These are phyloP conservation scores for Phoxinus phoxinus DNA, from an alignment of 2,113 vertebrate species.

Conservation along the genomic window DNA sequence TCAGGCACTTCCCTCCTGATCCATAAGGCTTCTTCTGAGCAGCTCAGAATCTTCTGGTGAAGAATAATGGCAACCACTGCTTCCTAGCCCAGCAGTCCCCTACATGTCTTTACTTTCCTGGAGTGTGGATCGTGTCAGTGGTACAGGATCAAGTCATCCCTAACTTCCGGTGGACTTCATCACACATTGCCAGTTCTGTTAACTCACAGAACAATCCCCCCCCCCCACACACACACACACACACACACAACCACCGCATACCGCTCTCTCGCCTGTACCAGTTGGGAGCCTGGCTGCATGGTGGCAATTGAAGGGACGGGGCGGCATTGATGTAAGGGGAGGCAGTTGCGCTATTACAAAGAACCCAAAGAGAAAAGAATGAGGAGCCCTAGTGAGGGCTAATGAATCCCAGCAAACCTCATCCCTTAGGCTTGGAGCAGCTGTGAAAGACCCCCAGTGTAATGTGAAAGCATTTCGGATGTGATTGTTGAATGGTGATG, in stretches of 20 bases:
- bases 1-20: neutral
- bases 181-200: neutral
- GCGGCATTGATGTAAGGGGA: neutral
- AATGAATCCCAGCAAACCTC: constrained; percentile 37
- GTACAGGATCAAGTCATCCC: neutral
- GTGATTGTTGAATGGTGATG: neutral
- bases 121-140: neutral
- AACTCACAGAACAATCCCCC: neutral
- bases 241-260: too few relatives aligned
- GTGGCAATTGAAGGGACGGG: neutral
- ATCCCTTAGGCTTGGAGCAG: constrained; percentile 7
- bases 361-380: constrained; percentile 12
- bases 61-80: neutral
- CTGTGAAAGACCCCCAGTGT: constrained; percentile 1
- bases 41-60: neutral
- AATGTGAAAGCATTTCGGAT: neutral
- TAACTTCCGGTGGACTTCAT: neutral
- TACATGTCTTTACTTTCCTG: neutral
- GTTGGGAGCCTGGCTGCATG: neutral
- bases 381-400: constrained; percentile 24
- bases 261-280: neutral
- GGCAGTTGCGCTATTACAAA: neutral
- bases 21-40: neutral
- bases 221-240: too few relatives aligned
- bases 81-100: neutral